Percentiles rank a stretch among this genome's conserved stretches.
These are phyloP conservation scores for Atherinomorus stipes DNA, from an alignment of 2,113 vertebrate species.

Conservation along the genomic window DNA sequence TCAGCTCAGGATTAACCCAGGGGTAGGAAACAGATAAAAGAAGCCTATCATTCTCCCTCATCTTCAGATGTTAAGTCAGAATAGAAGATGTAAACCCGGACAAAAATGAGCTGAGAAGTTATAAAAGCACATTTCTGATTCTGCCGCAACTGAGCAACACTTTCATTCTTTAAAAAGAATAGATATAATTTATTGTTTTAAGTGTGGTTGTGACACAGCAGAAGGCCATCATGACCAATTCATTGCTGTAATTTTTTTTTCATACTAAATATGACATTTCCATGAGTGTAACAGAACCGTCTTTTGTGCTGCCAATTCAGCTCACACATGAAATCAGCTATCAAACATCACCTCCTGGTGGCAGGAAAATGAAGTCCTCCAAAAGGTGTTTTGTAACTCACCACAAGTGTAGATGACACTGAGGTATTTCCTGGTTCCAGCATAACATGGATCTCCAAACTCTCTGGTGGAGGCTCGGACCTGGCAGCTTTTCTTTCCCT, in stretches of 20 bases:
- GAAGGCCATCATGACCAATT: no score
- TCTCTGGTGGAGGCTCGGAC: slow-evolving; percentile 87
- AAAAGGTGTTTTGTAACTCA: slow-evolving; percentile 69
- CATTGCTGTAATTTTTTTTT: background rate
- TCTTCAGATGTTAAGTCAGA: slow-evolving; percentile 17
- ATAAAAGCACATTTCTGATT: background rate
- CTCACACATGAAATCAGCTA: slow-evolving; percentile 13
- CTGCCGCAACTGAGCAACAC: background rate
- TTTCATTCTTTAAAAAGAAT: no score
- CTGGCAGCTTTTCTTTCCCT: slow-evolving; percentile 88
- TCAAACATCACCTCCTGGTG: slow-evolving; percentile 68
- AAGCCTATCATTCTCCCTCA: slow-evolving; percentile 48
- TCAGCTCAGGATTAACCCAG: slow-evolving; percentile 59
- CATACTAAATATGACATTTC: background rate
- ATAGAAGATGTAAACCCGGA: background rate
- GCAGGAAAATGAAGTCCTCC: background rate
- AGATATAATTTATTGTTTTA: no score
- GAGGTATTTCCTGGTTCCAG: slow-evolving; percentile 90
- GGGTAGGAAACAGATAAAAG: slow-evolving; percentile 57
- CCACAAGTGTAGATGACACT: slow-evolving; percentile 93
- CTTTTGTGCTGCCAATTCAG: background rate
- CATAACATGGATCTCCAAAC: slow-evolving; percentile 92
- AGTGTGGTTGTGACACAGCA: no score
- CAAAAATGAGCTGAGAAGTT: background rate
- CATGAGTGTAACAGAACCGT: background rate